Conservation (phyloP, 2,888 invertebrate genomes). For the Drosophila kanekoi region DNA sequence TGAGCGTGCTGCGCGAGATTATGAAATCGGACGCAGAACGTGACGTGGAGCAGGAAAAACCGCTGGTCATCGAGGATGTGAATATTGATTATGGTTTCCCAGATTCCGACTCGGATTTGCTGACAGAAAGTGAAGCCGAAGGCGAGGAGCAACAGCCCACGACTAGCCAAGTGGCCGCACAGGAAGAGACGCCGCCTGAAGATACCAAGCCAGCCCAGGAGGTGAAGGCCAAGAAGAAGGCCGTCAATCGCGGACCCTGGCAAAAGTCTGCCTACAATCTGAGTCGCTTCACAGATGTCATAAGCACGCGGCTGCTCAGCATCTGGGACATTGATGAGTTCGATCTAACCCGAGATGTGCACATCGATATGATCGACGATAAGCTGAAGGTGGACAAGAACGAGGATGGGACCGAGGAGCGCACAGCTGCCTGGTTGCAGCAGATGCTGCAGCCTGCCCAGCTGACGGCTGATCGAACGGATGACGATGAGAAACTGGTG, state of each 20-base stretch:
- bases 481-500: constrained; percentile 32
- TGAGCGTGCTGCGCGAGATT: constrained; percentile 57
- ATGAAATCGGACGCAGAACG: constrained; percentile 27
- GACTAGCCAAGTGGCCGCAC: not conserved
- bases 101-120: constrained; percentile 11
- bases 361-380: constrained; percentile 59
- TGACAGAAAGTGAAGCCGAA: not conserved
- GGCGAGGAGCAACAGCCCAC: constrained; percentile 1
- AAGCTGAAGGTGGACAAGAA: constrained; percentile 24
- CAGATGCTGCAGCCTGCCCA: constrained; percentile 10
- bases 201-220: not conserved
- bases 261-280: constrained; percentile 59
- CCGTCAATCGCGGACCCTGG: constrained; percentile 60
- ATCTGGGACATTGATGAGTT: constrained; percentile 67
- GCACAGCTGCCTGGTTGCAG: constrained; percentile 50
- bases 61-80: constrained; percentile 38
- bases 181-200: not conserved
- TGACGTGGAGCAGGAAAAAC: constrained; percentile 33
- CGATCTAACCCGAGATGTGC: constrained; percentile 50
- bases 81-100: constrained; percentile 53
- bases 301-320: constrained; percentile 45
- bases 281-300: constrained; percentile 39
- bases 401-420: constrained; percentile 15
- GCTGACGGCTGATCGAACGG: not conserved
- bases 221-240: not conserved